Conservation (phyloP, 2,888 invertebrate species). For the Parascotia fuliginaria region DNA sequence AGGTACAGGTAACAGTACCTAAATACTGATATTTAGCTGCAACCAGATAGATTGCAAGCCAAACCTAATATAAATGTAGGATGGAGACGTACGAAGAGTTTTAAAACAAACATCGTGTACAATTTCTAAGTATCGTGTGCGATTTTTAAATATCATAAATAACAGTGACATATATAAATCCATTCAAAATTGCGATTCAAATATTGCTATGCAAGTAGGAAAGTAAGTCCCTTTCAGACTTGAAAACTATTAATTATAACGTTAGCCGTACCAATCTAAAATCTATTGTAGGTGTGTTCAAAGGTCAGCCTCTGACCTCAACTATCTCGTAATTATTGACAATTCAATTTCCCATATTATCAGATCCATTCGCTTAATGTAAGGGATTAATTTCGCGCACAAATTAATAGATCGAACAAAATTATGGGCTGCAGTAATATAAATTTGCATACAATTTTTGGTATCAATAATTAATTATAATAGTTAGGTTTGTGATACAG, state of each 20-base stretch:
- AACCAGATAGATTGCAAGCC: too few relatives aligned
- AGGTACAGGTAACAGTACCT: too few relatives aligned
- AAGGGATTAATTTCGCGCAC: conserved; percentile 36
- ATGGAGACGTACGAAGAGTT: too few relatives aligned
- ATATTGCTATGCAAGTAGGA: conserved; percentile 5
- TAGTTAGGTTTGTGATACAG: too few relatives aligned
- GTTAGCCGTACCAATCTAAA: conserved; percentile 32
- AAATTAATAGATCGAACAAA: conserved; percentile 42
- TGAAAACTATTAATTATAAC: conserved; percentile 37
- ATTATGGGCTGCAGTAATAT: conserved; percentile 32
- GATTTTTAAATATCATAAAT: too few relatives aligned
- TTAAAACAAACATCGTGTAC: too few relatives aligned
- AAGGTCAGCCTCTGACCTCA: conserved; percentile 43
- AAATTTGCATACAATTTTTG: conserved; percentile 25
- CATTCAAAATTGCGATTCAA: too few relatives aligned
- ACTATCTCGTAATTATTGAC: conserved; percentile 73
- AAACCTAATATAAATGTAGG: too few relatives aligned
- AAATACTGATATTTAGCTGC: too few relatives aligned
- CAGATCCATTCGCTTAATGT: conserved; percentile 64
- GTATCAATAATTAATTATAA: neutral
- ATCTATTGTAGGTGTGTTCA: conserved; percentile 44
- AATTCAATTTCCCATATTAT: conserved; percentile 76
- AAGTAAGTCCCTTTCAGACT: conserved; percentile 16
- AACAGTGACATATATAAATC: too few relatives aligned
- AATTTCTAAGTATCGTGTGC: too few relatives aligned